phyloP scores from a whole-genome alignment of 2,113 vertebrate species.

The Chaenocephalus aceratus region DNA sequence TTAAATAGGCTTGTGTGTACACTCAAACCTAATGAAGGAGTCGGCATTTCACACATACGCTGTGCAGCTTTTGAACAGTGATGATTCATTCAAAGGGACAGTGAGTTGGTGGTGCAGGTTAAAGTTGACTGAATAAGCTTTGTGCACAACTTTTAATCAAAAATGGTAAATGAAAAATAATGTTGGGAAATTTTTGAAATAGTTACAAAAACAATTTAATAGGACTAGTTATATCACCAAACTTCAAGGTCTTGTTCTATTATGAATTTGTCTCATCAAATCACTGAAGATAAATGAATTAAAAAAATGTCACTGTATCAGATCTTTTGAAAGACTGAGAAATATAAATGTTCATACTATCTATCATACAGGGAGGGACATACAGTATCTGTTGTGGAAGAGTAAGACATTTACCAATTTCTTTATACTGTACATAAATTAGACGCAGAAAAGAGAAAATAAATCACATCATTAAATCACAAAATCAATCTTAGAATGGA shows the following conservation, averaged over 20 bases:
- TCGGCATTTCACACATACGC: neutral
- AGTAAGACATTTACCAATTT: neutral
- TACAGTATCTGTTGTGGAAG: neutral
- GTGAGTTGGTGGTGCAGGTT: slow-evolving; percentile 8
- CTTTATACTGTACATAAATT: neutral
- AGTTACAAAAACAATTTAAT: neutral
- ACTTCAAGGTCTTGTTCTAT: neutral
- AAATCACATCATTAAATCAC: neutral
- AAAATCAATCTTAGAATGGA: neutral
- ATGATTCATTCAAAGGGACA: slow-evolving; percentile 16
- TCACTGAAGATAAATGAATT: slow-evolving; percentile 6
- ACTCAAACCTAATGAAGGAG: slow-evolving; percentile 11
- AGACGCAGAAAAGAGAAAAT: neutral
- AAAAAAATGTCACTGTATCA: slow-evolving; percentile 25
- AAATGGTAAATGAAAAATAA: neutral
- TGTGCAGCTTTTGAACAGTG: slow-evolving; percentile 6
- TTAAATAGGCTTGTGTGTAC: slow-evolving; percentile 43
- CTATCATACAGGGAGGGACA: too few species aligned
- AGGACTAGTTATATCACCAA: neutral
- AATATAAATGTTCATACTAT: neutral
- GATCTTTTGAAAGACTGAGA: slow-evolving; percentile 1
- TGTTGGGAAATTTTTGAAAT: neutral
- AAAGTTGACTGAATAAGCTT: neutral
- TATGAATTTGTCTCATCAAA: slow-evolving; percentile 1
- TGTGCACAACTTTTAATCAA: neutral